Evolutionary conservation across 1,140 invertebrate genomes (phyloP), one percentile per base, ranked within the genome.

Genomic region (Caerostris darwini): DNA sequence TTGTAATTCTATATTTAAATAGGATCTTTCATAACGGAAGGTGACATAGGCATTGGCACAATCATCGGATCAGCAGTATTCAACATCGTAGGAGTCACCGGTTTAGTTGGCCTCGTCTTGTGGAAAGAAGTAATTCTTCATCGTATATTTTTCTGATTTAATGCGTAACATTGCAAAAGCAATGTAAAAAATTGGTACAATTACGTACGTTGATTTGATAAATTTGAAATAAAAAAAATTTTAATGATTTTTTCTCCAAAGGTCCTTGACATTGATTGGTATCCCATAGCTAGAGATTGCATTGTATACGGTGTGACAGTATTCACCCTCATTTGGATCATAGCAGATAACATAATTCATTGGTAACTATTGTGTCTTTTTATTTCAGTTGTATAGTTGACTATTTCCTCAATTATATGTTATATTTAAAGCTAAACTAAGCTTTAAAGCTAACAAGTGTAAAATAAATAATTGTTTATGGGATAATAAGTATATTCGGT

Each of bases 231-330:
- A 3, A 77, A 53, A 50, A 34, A 34, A 34, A 34, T 34, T 34
- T 1, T 34, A 34, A 34, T 34, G 7, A n/a, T n/a, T 7, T 71
- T 5, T 17, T 85, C 19, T 56, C 96, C 96, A 7, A 95, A 99
- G 98, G 97, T 98, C 19, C 97, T 99, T 89, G 97, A 98, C 67
- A 96, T 99, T 91, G 98, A 99, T 95, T 99, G 98, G 98, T 99
- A 98, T 98, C 98, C 98, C 10, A 96, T 99, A 94, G 98, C 98
- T 64, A 97, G 99, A 95, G 98, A 99, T 95, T 98, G 98, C 95
- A 96, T 98, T 12, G 98, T 98, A 54, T 99, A 99, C 95, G 97
- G 97, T 3, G 96, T 99, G 10, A 98, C 98, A 50, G 98, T 99
- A 7, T 97, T 98, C 59, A 97, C 98, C 95, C 97, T 99, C 67